Evolutionary conservation across 2,113 vertebrate species (phyloP), one percentile per base, ranked within the genome.

Genomic region (Cygnus atratus): DNA sequence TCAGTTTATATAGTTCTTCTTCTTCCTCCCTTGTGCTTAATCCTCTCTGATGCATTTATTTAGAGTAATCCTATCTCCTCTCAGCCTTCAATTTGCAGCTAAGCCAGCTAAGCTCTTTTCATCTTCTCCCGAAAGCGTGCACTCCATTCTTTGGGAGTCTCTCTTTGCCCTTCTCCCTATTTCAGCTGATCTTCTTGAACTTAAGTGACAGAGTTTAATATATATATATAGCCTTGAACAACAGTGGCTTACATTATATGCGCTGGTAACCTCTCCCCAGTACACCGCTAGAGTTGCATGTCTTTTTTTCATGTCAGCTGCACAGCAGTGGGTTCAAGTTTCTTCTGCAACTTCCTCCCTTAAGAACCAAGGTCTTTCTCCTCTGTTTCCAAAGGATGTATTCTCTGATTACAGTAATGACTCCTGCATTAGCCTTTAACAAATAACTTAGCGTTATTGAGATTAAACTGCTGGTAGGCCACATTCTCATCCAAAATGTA

Each of bases 91-190:
- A 80, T 90, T 90, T 92, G 33, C 74, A 77, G 58, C 78, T 97
- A 95, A 96, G 14, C 67, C 89, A 95, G 84, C 63, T 94, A 96
- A 93, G 71, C 81, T 87, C 65, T 89, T 95, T 85, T 80, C 89
- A 91, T 95, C 84, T 76, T 72, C 66, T 88, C 55, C 59, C 5
- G 0, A 59, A 95, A 89, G 79, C 48, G 70, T 0, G 0, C 41
- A 37, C 41, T 75, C 41, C 1, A 3, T 77, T 87, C 58, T 50
- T 39, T 37, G 54, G 37, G 44, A 37, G 71, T 13, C 13, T 79
- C 17, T 76, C 78, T 88, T 81, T 75, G 46, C 29, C 33, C n/a
- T 94, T 93, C 91, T 92, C 13, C 20, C 33, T 20, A 29, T 65
- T 87, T 91, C 71, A 76, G 63, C 16, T 58, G 72, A 75, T 43